These are phyloP conservation scores for Cercopithecus petaurista DNA, from an alignment of 2,797 vertebrate genomes.

Conservation along the genomic window DNA sequence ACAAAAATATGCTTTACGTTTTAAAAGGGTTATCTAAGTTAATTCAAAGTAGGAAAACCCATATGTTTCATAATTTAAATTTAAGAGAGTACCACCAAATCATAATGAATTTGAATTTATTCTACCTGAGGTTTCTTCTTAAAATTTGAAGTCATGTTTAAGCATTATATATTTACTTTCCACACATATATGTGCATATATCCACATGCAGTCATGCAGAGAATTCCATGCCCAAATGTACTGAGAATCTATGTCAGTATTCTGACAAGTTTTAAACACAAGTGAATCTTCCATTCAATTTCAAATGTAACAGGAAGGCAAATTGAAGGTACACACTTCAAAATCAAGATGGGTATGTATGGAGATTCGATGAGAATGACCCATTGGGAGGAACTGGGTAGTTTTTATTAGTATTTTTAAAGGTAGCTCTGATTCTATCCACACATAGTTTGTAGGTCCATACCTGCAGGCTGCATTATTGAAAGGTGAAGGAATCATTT, in stretches of 20 bases:
- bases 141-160: background rate
- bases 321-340: constrained; percentile 49
- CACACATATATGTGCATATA: background rate
- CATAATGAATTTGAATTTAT: background rate
- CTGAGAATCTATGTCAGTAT: background rate
- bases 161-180: background rate
- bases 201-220: background rate
- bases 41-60: background rate
- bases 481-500: constrained; percentile 61
- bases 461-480: constrained; percentile 71
- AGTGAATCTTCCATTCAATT: constrained; percentile 53
- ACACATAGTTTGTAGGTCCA: constrained; percentile 39
- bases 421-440: constrained; percentile 5
- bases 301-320: constrained; percentile 40
- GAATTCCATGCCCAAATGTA: background rate
- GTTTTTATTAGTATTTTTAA: constrained; percentile 56
- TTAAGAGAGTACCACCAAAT: background rate
- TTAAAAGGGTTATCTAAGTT: background rate
- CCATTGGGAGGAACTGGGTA: constrained; percentile 10
- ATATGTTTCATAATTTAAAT: constrained; percentile 13
- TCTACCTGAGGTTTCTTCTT: background rate
- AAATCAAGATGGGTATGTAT: constrained; percentile 46
- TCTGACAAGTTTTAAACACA: constrained; percentile 55
- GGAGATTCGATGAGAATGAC: constrained; percentile 6
- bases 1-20: constrained; percentile 25